phyloP scores from a whole-genome alignment of 2,113 vertebrate genomes.

The Ursus arctos region DNA sequence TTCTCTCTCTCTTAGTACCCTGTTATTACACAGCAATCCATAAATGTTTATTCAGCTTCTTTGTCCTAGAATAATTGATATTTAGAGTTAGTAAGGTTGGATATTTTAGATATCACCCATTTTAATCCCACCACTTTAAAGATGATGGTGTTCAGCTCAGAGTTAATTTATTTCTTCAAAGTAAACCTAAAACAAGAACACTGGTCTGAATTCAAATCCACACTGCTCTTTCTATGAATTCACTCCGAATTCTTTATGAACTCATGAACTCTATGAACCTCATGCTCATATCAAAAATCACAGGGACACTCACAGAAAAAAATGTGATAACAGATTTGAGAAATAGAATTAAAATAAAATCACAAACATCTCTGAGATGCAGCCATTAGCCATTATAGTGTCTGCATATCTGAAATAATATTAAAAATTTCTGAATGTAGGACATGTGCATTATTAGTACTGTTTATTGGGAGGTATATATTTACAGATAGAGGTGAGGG shows the following conservation, averaged over 20 bases:
- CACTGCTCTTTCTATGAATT: background rate
- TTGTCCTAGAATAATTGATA: constrained; percentile 12
- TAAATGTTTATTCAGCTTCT: background rate
- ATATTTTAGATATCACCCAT: constrained; percentile 33
- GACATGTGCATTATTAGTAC: background rate
- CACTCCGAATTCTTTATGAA: background rate
- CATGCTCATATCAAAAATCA: background rate
- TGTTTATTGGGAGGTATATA: background rate
- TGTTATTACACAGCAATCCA: background rate
- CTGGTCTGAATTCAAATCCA: background rate
- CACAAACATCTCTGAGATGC: background rate
- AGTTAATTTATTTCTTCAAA: constrained; percentile 40
- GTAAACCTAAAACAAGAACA: background rate
- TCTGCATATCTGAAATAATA: background rate
- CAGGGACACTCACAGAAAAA: background rate
- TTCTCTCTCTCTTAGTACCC: background rate
- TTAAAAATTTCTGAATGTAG: background rate
- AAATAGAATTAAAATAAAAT: constrained; percentile 33
- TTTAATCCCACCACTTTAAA: constrained; percentile 9
- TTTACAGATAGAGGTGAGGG: background rate
- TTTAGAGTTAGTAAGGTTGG: background rate
- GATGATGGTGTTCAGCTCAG: background rate
- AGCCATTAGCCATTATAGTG: background rate
- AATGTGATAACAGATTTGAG: background rate
- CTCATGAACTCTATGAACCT: background rate